Evolutionary conservation across 2,113 vertebrate genomes (phyloP).

Genomic region (Syngnathus typhle): DNA sequence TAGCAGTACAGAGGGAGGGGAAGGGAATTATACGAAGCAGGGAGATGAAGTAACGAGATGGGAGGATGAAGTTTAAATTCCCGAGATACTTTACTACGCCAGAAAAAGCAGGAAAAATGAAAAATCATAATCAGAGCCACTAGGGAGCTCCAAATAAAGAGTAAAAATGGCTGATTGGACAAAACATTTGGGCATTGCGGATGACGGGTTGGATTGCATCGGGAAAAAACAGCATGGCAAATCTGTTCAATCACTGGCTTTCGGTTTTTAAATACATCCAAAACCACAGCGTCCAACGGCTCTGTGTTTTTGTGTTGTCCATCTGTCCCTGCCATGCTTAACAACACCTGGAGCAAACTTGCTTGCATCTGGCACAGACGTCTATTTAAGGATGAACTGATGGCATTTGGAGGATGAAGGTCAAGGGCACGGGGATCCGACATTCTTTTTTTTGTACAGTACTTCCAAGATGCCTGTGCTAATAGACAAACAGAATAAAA

Average conservation of each 20-base stretch:
- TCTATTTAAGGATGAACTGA: not conserved
- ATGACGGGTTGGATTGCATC: slow-evolving; percentile 31
- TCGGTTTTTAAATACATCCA: slow-evolving; percentile 13
- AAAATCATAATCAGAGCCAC: slow-evolving; percentile 35
- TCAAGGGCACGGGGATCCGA: not conserved
- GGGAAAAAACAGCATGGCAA: slow-evolving; percentile 27
- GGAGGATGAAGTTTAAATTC: slow-evolving; percentile 30
- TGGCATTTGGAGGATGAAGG: not conserved
- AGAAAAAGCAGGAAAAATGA: slow-evolving; percentile 23
- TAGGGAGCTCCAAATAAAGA: slow-evolving; percentile 14
- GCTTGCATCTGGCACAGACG: not conserved
- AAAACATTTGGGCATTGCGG: slow-evolving; percentile 20
- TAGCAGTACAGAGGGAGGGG: slow-evolving; percentile 43
- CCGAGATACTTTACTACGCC: slow-evolving; percentile 54
- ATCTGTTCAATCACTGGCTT: slow-evolving; percentile 16
- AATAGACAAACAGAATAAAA: not conserved
- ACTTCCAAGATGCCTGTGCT: not conserved
- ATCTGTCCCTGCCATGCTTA: not conserved
- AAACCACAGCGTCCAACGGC: not conserved
- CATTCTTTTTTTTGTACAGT: not conserved
- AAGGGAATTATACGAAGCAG: slow-evolving; percentile 44
- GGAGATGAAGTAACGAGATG: slow-evolving; percentile 39
- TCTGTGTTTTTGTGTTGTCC: not conserved
- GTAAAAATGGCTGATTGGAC: not conserved
- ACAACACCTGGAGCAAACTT: not conserved